phyloP scores from a whole-genome alignment of 2,888 invertebrate genomes.

The Nephrocerus scutellatus region DNA sequence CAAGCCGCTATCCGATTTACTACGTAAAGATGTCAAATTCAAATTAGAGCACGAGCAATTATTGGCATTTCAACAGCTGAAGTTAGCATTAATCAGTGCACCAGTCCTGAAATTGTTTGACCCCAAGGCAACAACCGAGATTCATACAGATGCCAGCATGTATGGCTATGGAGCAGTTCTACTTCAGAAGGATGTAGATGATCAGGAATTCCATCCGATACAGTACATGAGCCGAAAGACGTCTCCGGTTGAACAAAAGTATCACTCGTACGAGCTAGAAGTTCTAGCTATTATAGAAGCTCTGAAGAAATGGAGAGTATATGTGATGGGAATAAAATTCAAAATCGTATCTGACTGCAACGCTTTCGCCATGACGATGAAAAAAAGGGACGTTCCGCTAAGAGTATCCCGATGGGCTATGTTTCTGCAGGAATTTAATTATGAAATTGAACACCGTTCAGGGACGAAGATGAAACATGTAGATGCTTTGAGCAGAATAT shows the following conservation, averaged over 20 bases:
- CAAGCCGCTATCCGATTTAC: constrained; percentile 30
- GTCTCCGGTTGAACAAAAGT: constrained; percentile 13
- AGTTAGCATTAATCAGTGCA: constrained; percentile 9
- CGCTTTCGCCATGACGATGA: constrained; percentile 13
- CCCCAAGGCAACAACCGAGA: constrained; percentile 18
- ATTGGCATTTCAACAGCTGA: constrained; percentile 18
- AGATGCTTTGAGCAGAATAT: constrained; percentile 19
- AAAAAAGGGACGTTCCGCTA: constrained; percentile 13
- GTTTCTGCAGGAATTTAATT: constrained; percentile 20
- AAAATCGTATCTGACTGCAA: constrained; percentile 8
- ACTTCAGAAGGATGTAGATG: constrained; percentile 20
- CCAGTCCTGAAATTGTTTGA: constrained; percentile 20
- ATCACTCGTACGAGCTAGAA: constrained; percentile 19
- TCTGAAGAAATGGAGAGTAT: constrained; percentile 22
- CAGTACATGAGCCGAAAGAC: constrained; percentile 21
- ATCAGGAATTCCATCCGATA: constrained; percentile 15
- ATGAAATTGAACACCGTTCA: constrained; percentile 19
- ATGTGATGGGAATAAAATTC: constrained; percentile 17
- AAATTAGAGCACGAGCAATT: constrained; percentile 14
- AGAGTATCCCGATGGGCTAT: constrained; percentile 21
- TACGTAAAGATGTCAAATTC: constrained; percentile 12
- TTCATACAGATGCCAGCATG: constrained; percentile 24
- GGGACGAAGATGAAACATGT: constrained; percentile 21
- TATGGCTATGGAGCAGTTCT: constrained; percentile 22
- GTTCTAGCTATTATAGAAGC: constrained; percentile 22